Conservation (phyloP, 37 sponge, comb jelly and placozoan species). For the Bolinopsis microptera region DNA sequence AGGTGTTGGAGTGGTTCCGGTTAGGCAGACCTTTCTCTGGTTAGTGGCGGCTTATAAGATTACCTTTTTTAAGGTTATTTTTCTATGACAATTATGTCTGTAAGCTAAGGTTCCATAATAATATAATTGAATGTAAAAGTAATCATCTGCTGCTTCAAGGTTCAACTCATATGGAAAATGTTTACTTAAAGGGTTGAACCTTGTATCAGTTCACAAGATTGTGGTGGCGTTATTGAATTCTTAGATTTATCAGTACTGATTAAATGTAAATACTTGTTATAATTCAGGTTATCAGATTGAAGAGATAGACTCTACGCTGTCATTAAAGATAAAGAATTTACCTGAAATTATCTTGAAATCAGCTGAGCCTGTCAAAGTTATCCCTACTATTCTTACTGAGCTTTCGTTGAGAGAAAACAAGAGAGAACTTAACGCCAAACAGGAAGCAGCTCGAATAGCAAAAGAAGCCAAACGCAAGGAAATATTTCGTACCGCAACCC, state of each 20-base stretch:
- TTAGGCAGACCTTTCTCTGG: conserved; percentile 36
- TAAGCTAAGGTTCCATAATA: too few species aligned
- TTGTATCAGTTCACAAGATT: neutral
- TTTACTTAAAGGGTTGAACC: neutral
- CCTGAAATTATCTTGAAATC: neutral
- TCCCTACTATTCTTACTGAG: conserved; percentile 46
- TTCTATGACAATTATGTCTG: too few species aligned
- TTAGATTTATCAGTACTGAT: neutral
- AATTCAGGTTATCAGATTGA: conserved; percentile 36
- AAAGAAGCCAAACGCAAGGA: conserved; percentile 53
- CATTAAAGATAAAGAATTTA: neutral
- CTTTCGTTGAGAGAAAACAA: conserved; percentile 3
- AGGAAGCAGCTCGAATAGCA: conserved; percentile 23
- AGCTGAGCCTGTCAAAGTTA: conserved; percentile 31
- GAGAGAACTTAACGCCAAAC: conserved; percentile 8
- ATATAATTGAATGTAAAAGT: too few species aligned
- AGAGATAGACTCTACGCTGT: neutral
- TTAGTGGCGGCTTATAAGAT: too few species aligned
- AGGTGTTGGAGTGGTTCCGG: conserved; percentile 31
- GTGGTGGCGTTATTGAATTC: too few species aligned
- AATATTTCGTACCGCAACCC: conserved; percentile 72
- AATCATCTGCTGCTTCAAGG: too few species aligned
- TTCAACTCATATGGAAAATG: too few species aligned
- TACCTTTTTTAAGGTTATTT: too few species aligned
- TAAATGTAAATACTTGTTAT: neutral